Conservation (phyloP, 2,797 vertebrate genomes). For the Echiichthys vipera region DNA sequence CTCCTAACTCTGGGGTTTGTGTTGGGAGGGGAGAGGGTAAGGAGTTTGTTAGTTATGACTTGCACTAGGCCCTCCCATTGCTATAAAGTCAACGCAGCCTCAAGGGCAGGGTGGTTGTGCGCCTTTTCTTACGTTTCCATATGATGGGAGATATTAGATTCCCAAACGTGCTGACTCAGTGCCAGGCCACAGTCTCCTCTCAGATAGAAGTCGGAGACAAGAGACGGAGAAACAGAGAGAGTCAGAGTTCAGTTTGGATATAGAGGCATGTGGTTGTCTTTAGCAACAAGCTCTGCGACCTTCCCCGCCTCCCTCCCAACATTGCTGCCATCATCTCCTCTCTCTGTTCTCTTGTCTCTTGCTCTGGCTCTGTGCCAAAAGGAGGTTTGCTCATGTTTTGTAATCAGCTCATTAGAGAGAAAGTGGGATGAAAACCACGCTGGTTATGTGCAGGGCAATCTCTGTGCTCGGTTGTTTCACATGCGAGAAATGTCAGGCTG, state of each 20-base stretch:
- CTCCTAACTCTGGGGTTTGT: constrained; percentile 60
- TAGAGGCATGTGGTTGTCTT: constrained; percentile 88
- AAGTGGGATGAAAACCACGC: constrained; percentile 58
- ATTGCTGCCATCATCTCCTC: constrained; percentile 38
- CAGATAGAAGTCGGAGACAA: constrained; percentile 83
- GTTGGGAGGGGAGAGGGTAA: constrained; percentile 56
- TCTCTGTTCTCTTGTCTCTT: neutral
- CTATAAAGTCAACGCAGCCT: constrained; percentile 66
- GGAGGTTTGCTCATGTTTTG: constrained; percentile 66
- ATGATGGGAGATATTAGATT: constrained; percentile 74
- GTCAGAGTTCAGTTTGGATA: constrained; percentile 66
- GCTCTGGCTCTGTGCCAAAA: constrained; percentile 42
- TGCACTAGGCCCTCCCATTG: constrained; percentile 67
- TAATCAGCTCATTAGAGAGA: constrained; percentile 73
- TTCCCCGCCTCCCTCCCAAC: constrained; percentile 23
- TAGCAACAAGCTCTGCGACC: constrained; percentile 61
- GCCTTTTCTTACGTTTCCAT: constrained; percentile 66
- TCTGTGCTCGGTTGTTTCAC: constrained; percentile 25
- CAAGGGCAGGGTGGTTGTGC: constrained; percentile 53
- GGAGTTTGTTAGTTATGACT: constrained; percentile 74
- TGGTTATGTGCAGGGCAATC: constrained; percentile 33
- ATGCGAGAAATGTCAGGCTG: constrained; percentile 16
- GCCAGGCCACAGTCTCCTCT: constrained; percentile 89
- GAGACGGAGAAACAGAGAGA: constrained; percentile 53
- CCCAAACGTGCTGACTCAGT: constrained; percentile 80